These are phyloP conservation scores for Tetranychus truncatus DNA, from an alignment of 2,888 invertebrate genomes.

Conservation along the genomic window DNA sequence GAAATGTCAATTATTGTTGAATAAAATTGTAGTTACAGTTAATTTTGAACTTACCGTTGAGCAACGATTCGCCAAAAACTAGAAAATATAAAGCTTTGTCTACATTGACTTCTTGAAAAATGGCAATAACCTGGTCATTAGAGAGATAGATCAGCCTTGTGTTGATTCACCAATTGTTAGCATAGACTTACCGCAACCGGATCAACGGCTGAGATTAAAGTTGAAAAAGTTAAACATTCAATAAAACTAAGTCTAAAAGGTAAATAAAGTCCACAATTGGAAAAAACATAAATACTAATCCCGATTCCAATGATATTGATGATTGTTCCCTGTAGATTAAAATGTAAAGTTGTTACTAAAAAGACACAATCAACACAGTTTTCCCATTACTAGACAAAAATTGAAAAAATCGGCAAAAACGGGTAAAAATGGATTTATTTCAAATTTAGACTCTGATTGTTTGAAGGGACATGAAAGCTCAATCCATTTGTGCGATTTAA, in stretches of 20 bases:
- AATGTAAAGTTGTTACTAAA: too few species aligned
- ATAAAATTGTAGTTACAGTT: not conserved
- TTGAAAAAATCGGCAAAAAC: too few species aligned
- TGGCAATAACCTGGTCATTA: conserved; percentile 34
- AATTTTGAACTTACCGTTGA: conserved; percentile 35
- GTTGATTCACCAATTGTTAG: not conserved
- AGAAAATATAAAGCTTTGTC: conserved; percentile 41
- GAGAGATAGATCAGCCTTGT: not conserved
- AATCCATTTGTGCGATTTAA: too few species aligned
- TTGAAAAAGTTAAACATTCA: conserved; percentile 35
- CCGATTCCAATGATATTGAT: conserved; percentile 23
- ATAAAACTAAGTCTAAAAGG: conserved; percentile 19
- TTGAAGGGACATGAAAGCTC: too few species aligned
- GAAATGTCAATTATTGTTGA: not conserved
- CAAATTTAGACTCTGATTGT: too few species aligned
- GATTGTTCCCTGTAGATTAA: conserved; percentile 13
- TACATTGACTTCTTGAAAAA: conserved; percentile 40
- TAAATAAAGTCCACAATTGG: not conserved
- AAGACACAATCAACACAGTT: too few species aligned
- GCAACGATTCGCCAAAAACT: conserved; percentile 41
- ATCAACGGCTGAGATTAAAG: conserved; percentile 41
- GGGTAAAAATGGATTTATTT: too few species aligned
- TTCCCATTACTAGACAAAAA: too few species aligned
- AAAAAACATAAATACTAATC: conserved; percentile 25
- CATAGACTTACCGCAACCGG: conserved; percentile 37